Percentiles rank a stretch among this genome's conserved stretches.
Evolutionary conservation across 2,797 vertebrate genomes (phyloP).

Genomic region (Lophius americanus): DNA sequence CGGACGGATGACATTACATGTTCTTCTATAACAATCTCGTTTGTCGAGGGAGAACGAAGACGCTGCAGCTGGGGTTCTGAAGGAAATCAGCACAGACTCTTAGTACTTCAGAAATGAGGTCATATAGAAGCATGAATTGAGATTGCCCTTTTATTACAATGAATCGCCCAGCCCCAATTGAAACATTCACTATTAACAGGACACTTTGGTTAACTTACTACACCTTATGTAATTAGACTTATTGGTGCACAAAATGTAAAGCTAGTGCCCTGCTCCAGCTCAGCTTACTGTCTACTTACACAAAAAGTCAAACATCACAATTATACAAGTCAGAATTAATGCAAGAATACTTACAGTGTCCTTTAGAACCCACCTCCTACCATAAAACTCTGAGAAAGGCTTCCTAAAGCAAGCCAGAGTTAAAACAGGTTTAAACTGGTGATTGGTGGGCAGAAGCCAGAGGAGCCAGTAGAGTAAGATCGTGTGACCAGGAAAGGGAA

Average conservation of each 20-base stretch:
- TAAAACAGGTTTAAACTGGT: not conserved
- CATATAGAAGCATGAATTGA: too few relatives aligned
- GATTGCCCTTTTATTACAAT: too few relatives aligned
- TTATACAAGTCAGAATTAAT: slow-evolving; percentile 5
- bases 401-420: slow-evolving; percentile 22
- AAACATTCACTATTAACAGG: not conserved
- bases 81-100: too few relatives aligned
- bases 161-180: too few relatives aligned
- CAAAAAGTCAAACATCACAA: not conserved
- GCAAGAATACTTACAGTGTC: slow-evolving; percentile 53
- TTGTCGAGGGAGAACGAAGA: too few relatives aligned
- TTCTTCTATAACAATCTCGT: too few relatives aligned
- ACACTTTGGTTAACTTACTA: slow-evolving; percentile 1
- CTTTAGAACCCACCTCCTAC: slow-evolving; percentile 29
- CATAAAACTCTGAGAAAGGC: slow-evolving; percentile 30
- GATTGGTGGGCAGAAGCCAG: not conserved
- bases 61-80: too few relatives aligned
- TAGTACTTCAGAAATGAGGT: too few relatives aligned
- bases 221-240: not conserved
- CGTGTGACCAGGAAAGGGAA: not conserved
- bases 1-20: too few relatives aligned
- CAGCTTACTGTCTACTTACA: not conserved
- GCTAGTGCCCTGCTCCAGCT: not conserved
- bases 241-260: not conserved
- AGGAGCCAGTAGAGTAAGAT: not conserved